Percentiles rank a stretch among this genome's conserved stretches.
phyloP scores from a whole-genome alignment of 1,140 invertebrate species.

The Physella acuta region DNA sequence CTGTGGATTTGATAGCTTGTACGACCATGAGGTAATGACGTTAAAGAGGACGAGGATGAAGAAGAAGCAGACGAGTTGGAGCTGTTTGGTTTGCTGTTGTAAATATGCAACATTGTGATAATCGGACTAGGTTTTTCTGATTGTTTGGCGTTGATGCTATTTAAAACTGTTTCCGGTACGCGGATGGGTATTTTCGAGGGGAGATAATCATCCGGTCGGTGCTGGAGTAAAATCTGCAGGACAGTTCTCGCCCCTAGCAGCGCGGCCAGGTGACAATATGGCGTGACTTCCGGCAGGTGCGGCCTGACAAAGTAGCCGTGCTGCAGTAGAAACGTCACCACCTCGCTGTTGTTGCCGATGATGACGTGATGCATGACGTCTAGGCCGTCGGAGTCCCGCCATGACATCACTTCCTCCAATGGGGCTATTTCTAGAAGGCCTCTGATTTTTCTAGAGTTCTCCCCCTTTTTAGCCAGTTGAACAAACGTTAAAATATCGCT shows the following conservation, averaged over 20 bases:
- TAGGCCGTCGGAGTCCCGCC: conserved; percentile 35
- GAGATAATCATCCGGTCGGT: conserved; percentile 37
- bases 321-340: conserved; percentile 32
- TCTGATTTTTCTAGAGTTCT: conserved; percentile 9
- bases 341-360: conserved; percentile 34
- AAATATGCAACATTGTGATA: too few relatives aligned
- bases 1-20: neutral
- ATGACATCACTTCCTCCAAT: conserved; percentile 30
- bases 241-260: conserved; percentile 33
- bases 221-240: conserved; percentile 33
- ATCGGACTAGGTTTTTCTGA: too few relatives aligned
- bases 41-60: conserved; percentile 5
- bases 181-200: conserved; percentile 25
- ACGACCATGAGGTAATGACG: neutral
- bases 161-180: conserved; percentile 1
- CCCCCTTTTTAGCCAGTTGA: conserved; percentile 20
- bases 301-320: conserved; percentile 36
- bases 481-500: conserved; percentile 10
- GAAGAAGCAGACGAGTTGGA: neutral
- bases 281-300: conserved; percentile 29
- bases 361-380: conserved; percentile 40
- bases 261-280: conserved; percentile 35
- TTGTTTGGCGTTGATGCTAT: neutral
- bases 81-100: neutral
- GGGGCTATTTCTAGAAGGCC: conserved; percentile 17